Percentiles rank a stretch among this genome's conserved stretches.
Conservation (phyloP, 2,888 invertebrate species). For the Drosophila putrida region DNA sequence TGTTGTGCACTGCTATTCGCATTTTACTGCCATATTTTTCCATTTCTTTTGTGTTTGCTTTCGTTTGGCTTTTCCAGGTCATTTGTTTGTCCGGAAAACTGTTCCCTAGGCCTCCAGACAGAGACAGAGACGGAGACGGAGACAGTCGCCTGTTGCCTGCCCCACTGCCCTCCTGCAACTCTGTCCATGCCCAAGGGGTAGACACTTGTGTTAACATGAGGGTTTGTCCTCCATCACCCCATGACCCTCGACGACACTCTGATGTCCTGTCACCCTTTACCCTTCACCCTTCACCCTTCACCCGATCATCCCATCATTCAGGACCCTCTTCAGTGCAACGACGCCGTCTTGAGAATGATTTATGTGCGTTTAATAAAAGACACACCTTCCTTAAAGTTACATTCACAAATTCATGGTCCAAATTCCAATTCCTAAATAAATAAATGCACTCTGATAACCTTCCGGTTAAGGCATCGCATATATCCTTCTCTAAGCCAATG, state of each 20-base stretch:
- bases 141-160: slow-evolving; percentile 25
- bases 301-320: slow-evolving; percentile 8
- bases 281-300: not conserved
- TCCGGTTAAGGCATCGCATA: not conserved
- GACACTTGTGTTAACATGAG: slow-evolving; percentile 70
- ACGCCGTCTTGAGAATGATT: slow-evolving; percentile 68
- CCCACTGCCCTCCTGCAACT: slow-evolving; percentile 11
- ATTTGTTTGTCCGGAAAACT: slow-evolving; percentile 74
- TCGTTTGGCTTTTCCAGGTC: slow-evolving; percentile 80
- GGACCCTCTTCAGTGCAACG: slow-evolving; percentile 65
- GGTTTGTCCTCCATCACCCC: slow-evolving; percentile 26
- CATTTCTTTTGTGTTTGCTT: slow-evolving; percentile 69
- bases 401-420: slow-evolving; percentile 9
- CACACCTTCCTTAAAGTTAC: slow-evolving; percentile 47
- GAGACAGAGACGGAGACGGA: not conserved
- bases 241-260: slow-evolving; percentile 30
- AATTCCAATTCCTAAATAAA: slow-evolving; percentile 34
- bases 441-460: slow-evolving; percentile 14
- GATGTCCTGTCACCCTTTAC: slow-evolving; percentile 12
- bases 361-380: slow-evolving; percentile 62
- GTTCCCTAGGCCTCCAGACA: slow-evolving; percentile 31
- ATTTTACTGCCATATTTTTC: slow-evolving; percentile 60
- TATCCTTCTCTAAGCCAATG: slow-evolving; percentile 3
- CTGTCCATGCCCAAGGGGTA: slow-evolving; percentile 51
- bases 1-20: slow-evolving; percentile 45